Evolutionary conservation across 2,113 vertebrate genomes (phyloP).

Genomic region (Hymenochirus boettgeri): DNA sequence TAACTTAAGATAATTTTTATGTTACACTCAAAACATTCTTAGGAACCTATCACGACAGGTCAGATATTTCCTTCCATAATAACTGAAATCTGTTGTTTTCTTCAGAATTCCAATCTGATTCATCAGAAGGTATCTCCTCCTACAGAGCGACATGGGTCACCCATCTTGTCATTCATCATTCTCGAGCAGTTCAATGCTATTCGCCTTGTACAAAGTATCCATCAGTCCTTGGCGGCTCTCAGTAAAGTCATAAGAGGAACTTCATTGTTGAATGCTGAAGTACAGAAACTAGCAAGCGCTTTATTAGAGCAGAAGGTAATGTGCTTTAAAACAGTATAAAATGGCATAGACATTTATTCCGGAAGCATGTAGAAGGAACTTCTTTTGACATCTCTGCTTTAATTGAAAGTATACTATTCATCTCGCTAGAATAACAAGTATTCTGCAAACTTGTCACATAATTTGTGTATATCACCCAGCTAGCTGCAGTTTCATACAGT

Average conservation of each 20-base stretch:
- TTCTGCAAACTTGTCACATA: too few species aligned
- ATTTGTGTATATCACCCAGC: too few species aligned
- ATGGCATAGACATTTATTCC: not conserved
- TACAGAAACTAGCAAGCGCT: conserved; percentile 82
- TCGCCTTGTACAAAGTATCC: conserved; percentile 83
- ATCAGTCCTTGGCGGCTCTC: conserved; percentile 90
- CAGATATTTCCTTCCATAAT: not conserved
- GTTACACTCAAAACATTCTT: too few species aligned
- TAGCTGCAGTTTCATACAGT: too few species aligned
- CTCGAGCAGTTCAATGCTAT: conserved; percentile 89
- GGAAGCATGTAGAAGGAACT: not conserved
- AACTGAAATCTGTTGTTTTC: conserved; percentile 9
- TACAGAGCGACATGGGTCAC: conserved; percentile 76
- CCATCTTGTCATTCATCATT: conserved; percentile 78
- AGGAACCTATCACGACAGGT: too few species aligned
- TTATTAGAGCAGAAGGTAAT: conserved; percentile 92
- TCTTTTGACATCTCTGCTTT: too few species aligned
- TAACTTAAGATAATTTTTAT: too few species aligned
- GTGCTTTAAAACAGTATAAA: not conserved
- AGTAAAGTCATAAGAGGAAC: conserved; percentile 95
- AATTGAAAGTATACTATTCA: too few species aligned
- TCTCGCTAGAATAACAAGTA: too few species aligned
- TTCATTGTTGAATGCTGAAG: conserved; percentile 79
- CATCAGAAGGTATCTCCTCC: conserved; percentile 86
- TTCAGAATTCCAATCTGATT: conserved; percentile 86